These are phyloP conservation scores for Arizona elegans DNA, from an alignment of 2,113 vertebrate genomes.

Conservation along the genomic window DNA sequence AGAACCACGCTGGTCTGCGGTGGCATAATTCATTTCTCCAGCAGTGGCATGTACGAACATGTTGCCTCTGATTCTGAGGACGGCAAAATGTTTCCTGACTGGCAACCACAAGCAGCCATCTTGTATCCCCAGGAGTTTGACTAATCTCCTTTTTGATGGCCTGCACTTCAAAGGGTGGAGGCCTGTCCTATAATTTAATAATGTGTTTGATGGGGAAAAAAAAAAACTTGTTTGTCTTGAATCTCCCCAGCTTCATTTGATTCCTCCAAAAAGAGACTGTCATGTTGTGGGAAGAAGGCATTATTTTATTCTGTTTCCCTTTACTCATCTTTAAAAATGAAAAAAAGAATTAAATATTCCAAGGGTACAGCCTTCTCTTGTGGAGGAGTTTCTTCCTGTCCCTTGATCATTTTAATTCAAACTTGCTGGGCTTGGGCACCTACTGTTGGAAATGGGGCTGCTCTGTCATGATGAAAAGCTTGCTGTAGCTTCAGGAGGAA, in stretches of 20 bases:
- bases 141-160: not conserved
- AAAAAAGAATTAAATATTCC: not conserved
- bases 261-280: not conserved
- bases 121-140: not conserved
- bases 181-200: not conserved
- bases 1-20: not conserved
- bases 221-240: not conserved
- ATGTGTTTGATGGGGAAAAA: not conserved
- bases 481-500: not conserved
- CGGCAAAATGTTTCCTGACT: not conserved
- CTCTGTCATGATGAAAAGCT: not conserved
- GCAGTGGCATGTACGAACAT: too few relatives aligned
- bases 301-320: not conserved
- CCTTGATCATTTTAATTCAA: not conserved
- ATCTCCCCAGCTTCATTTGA: not conserved
- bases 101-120: too few relatives aligned
- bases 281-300: not conserved
- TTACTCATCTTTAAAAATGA: not conserved
- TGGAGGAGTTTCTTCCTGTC: not conserved
- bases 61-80: not conserved
- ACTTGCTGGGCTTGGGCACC: not conserved
- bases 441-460: not conserved
- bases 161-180: not conserved
- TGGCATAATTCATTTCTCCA: not conserved
- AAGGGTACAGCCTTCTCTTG: not conserved